Base-by-base conservation (phyloP, 2,888 invertebrate species). In the Charanyca ferruginea region DNA sequence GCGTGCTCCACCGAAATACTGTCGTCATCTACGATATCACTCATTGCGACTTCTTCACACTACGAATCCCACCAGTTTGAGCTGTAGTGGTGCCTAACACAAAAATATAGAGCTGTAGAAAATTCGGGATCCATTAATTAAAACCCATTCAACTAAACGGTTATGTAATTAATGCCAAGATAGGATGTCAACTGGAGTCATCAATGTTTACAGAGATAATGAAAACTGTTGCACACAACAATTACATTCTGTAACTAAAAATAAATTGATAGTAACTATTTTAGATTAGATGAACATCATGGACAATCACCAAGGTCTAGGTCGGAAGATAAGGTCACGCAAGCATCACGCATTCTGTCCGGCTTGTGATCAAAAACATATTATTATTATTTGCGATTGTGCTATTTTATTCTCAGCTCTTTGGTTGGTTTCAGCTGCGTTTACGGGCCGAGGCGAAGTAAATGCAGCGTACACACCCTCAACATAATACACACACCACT, bases 271-370 rank as follows among this genome's bases (percentile, higher is more conserved):
- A 66, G 51, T 52, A 54, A 69, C 72, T 77, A 73, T 78, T 79
- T 75, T 58, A 74, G 81, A 80, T 79, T 79, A 85, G 82, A 86
- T 83, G 81, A 79, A 82, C 64, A 80, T 38, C 38, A 38, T 16
- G 83, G 81, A 85, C 84, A 80, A 65, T 61, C 68, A 68, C 73
- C 87, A 91, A 91, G 90, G 91, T 90, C 90, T 89, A 87, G 89
- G 90, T 87, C 83, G 77, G 66, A 62, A 78, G 87, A 88, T 89
- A 88, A 90, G 86, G 87, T 86, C 85, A 78, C 73, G 73, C 74
- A 35, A 51, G 63, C 47, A 69, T 63, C 66, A 65, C 53, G 53
- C 45, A 67, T 62, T 74, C 41, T 51, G 45, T 8, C 64, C 64
- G 60, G 23, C 53, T 59, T 47, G 11, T 32, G 8, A 66, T 48